These are phyloP conservation scores for Microtus oregoni DNA, from an alignment of 2,113 vertebrate genomes.

Conservation along the genomic window DNA sequence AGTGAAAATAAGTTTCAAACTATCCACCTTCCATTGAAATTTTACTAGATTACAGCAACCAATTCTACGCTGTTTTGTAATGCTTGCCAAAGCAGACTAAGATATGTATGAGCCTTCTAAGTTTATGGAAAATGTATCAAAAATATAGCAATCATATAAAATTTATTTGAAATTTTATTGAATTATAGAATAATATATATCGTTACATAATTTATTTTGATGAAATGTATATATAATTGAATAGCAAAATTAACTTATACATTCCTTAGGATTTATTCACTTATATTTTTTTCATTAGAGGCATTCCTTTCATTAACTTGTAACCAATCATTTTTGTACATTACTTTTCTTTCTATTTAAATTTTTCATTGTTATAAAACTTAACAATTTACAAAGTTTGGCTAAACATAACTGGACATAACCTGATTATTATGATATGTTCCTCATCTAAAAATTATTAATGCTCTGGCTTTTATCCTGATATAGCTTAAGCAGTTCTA, in stretches of 20 bases:
- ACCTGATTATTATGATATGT: not conserved
- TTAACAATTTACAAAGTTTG: not conserved
- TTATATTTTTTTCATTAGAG: not conserved
- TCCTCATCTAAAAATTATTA: not conserved
- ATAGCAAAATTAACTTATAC: not conserved
- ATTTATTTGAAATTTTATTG: not conserved
- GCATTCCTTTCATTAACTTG: not conserved
- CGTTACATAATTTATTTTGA: not conserved
- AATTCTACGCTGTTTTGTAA: not conserved
- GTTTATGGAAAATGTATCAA: not conserved
- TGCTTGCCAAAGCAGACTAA: not conserved
- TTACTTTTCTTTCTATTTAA: conserved; percentile 25
- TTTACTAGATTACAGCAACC: not conserved
- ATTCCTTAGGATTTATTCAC: not conserved
- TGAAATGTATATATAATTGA: not conserved
- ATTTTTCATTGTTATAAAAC: not conserved
- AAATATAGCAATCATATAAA: not conserved
- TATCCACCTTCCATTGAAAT: not conserved
- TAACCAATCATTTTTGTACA: not conserved
- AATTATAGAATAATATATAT: not conserved
- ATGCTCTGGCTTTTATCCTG: not conserved
- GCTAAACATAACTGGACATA: not conserved
- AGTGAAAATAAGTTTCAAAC: not conserved
- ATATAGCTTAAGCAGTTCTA: not conserved
- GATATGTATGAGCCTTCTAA: not conserved